phyloP scores from a whole-genome alignment of 1,140 invertebrate species.

The Brachionus rubens region DNA sequence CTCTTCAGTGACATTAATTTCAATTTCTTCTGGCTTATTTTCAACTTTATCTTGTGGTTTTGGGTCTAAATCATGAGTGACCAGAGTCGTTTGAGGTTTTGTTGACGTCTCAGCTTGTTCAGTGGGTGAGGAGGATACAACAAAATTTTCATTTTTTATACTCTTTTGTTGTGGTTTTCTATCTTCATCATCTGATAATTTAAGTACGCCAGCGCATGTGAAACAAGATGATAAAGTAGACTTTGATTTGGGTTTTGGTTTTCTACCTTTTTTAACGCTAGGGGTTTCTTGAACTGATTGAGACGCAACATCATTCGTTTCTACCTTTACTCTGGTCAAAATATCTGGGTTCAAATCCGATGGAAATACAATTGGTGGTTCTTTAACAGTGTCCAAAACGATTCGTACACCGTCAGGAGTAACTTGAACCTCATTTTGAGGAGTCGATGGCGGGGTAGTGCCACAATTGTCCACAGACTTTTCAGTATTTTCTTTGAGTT shows the following conservation, averaged over 20 bases:
- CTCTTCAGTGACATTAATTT: not conserved
- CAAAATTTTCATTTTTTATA: slow-evolving; percentile 18
- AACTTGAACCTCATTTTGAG: not conserved
- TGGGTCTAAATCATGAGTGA: not conserved
- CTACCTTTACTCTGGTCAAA: not conserved
- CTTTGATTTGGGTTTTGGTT: not conserved
- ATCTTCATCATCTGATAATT: slow-evolving; percentile 31
- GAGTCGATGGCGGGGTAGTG: slow-evolving; percentile 10
- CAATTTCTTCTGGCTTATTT: not conserved
- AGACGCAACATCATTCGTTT: not conserved
- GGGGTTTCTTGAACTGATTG: not conserved
- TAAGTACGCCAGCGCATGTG: slow-evolving; percentile 21
- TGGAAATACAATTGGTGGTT: slow-evolving; percentile 8
- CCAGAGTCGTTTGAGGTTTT: not conserved
- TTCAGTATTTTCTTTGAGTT: not conserved
- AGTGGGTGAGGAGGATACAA: not conserved
- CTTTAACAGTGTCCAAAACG: not conserved
- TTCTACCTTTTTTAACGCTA: not conserved
- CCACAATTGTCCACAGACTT: not conserved
- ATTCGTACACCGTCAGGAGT: not conserved
- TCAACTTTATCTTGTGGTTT: not conserved
- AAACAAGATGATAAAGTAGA: slow-evolving; percentile 27
- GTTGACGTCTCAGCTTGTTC: not conserved
- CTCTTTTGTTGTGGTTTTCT: slow-evolving; percentile 5
- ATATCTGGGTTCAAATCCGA: not conserved